Evolutionary conservation across 2,113 vertebrate genomes (phyloP).

Genomic region (Cryptotis parvus): DNA sequence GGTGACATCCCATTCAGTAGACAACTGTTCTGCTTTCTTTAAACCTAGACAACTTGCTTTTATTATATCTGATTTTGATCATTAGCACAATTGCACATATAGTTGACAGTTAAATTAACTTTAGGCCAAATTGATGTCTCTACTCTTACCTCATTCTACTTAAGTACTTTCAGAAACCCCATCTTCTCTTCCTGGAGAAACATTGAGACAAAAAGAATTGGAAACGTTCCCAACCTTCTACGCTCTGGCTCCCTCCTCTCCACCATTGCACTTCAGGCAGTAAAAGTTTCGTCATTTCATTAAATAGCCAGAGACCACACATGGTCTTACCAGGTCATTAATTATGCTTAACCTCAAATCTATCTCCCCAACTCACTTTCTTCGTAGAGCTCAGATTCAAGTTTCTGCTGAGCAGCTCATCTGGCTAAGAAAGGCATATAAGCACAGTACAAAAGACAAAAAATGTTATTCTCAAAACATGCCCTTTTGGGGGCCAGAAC

Average conservation of each 20-base stretch:
- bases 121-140: constrained; percentile 44
- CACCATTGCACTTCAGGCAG: background rate
- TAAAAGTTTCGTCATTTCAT: background rate
- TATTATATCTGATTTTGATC: constrained; percentile 70
- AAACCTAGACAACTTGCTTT: constrained; percentile 42
- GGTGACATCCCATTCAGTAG: constrained; percentile 14
- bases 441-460: background rate
- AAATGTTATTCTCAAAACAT: background rate
- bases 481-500: background rate
- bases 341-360: background rate
- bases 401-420: background rate
- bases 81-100: constrained; percentile 59
- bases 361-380: background rate
- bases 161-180: constrained; percentile 49
- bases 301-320: background rate
- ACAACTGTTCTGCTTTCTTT: constrained; percentile 43
- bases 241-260: background rate
- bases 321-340: background rate
- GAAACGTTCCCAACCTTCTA: background rate
- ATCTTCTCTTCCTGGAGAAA: constrained; percentile 30
- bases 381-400: background rate
- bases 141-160: constrained; percentile 39
- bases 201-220: constrained; percentile 2
- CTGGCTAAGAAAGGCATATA: background rate
- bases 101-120: constrained; percentile 68